phyloP scores from a whole-genome alignment of 2,888 invertebrate species.

The Sinhomidia bicolor region DNA sequence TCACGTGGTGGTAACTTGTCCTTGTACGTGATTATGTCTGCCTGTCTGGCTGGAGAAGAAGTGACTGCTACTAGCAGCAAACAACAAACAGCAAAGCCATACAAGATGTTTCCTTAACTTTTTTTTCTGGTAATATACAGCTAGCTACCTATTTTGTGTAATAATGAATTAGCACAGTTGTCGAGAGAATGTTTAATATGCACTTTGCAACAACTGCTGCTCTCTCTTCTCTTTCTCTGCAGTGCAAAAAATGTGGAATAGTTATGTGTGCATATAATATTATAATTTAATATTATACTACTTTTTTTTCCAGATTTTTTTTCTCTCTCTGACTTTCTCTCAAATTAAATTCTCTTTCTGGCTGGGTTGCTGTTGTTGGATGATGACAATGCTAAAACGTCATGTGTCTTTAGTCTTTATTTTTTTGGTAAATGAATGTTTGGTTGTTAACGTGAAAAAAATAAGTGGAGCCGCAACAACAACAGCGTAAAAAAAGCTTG shows the following conservation, averaged over 20 bases:
- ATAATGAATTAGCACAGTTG: no score
- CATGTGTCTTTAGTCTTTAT: not conserved
- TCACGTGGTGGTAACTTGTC: not conserved
- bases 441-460: constrained; percentile 31
- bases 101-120: not conserved
- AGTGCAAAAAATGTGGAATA: no score
- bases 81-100: no score
- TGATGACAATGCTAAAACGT: no score
- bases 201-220: no score
- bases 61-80: no score
- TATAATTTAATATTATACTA: not conserved
- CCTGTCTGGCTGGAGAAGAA: not conserved
- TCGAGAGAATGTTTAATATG: no score
- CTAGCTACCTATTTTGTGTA: no score
- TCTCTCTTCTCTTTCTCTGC: no score
- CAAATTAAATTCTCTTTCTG: not conserved
- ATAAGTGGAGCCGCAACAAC: not conserved
- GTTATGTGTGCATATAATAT: not conserved
- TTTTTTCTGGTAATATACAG: no score
- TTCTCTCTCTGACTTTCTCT: no score
- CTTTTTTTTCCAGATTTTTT: not conserved
- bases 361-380: not conserved
- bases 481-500: not conserved
- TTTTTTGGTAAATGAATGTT: not conserved
- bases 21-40: not conserved